phyloP scores from a whole-genome alignment of 2,888 invertebrate genomes.

The Clostera curtula region DNA sequence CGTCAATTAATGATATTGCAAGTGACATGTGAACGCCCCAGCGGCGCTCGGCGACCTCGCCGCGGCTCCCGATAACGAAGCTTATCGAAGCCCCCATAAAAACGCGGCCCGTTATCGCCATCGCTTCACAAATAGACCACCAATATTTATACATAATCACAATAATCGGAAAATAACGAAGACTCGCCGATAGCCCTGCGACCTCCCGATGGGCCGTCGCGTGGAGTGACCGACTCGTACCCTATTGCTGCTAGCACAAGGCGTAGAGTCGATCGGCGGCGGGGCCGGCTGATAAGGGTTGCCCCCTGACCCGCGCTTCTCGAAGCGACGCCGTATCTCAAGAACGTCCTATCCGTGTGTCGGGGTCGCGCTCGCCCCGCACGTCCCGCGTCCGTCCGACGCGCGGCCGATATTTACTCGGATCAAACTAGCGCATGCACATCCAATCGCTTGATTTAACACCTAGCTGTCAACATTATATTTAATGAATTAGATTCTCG shows the following conservation, averaged over 20 bases:
- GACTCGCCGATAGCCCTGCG: conserved; percentile 38
- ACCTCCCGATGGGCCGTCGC: conserved; percentile 23
- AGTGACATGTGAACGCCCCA: no score
- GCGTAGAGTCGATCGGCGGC: conserved; percentile 8
- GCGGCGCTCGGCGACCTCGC: conserved; percentile 9
- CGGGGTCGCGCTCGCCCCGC: conserved; percentile 18
- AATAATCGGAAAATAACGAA: conserved; percentile 61
- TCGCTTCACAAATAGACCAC: conserved; percentile 30
- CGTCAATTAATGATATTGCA: no score
- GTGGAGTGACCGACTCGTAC: conserved; percentile 3
- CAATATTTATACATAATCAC: conserved; percentile 45
- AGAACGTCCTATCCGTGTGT: conserved; percentile 30
- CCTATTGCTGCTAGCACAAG: conserved; percentile 2
- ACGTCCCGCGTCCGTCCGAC: conserved; percentile 4
- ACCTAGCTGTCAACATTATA: no score
- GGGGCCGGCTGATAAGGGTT: conserved; percentile 28
- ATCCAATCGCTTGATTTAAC: no score
- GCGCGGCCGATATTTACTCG: background rate
- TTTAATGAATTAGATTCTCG: no score
- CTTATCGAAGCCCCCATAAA: conserved; percentile 29
- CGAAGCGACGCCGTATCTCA: conserved; percentile 30
- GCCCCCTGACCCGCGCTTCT: conserved; percentile 38
- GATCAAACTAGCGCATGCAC: no score
- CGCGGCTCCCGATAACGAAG: conserved; percentile 27
- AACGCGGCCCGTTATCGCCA: conserved; percentile 21